phyloP scores from a whole-genome alignment of 2,113 vertebrate genomes.

The Charadrius vociferus region DNA sequence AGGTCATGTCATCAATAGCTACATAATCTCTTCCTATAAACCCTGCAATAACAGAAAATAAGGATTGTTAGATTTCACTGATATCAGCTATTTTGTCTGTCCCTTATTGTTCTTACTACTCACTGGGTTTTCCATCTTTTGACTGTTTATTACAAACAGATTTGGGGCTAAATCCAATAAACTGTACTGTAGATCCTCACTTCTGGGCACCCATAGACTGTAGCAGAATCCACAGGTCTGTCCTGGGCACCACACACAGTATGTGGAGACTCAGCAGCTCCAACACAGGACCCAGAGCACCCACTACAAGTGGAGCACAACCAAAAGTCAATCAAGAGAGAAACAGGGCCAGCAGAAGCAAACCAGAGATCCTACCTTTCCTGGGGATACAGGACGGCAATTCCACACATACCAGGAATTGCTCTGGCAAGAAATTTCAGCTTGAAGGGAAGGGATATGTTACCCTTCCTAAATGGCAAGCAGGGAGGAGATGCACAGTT shows the following conservation, averaged over 20 bases:
- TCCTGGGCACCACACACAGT: not conserved
- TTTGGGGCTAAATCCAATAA: not conserved
- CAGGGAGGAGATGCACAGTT: not conserved
- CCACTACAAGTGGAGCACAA: not conserved
- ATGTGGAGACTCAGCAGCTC: not conserved
- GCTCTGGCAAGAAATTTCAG: not conserved
- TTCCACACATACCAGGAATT: not conserved
- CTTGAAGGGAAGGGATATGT: not conserved
- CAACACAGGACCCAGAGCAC: not conserved
- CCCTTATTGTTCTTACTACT: not conserved
- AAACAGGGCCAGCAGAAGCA: not conserved
- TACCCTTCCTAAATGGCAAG: not conserved
- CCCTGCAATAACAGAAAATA: not conserved
- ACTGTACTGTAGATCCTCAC: not conserved
- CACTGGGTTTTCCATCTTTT: not conserved
- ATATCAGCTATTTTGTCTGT: not conserved
- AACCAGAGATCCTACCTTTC: not conserved
- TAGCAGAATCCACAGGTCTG: not conserved
- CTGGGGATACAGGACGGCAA: not conserved
- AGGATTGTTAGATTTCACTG: not conserved
- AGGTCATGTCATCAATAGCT: not conserved
- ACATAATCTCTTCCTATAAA: not conserved
- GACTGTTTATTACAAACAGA: not conserved
- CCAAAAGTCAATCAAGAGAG: not conserved
- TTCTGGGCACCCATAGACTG: not conserved